Base-by-base conservation (phyloP, 2,113 vertebrate species). In the Plestiodon gilberti region DNA sequence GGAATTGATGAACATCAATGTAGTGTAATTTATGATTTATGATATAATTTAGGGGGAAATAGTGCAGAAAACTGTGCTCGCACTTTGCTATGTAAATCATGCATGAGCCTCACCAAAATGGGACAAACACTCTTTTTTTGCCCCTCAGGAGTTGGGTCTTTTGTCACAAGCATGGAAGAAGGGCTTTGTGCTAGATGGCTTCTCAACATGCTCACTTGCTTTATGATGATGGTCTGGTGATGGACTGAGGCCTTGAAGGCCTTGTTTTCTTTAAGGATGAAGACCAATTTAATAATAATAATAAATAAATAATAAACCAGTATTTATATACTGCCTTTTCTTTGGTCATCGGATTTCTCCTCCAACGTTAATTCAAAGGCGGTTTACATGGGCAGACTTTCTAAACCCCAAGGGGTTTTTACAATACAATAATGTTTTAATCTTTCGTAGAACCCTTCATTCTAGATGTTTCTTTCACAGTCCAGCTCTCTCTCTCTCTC, bases 1-100 rank as follows among this genome's bases (percentile, higher is more conserved):
- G 20, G 3, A 80, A 82, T 28, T 2, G 2, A 85, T 70, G 25
- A 91, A 1, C 0, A 14, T 40, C 22, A 48, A 1, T 57, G 57
- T 48, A 59, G 64, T 38, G 3, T 28, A 82, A 76, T 82, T 90
- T 91, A 90, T 91, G 61, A 89, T 88, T 92, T 83, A 92, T 90
- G 35, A 89, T 35, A 81, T 82, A 91, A 87, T 85, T 90, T 92
- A 81, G 92, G 62, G 91, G 17, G 71, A 94, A 94, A 91, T 81
- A 89, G 55, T 82, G 69, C 38, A 90, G 65, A 93, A 95, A 92
- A 87, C 22, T 38, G 1, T 67, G 70, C 65, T 69, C 80, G 20
- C 5, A 48, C 28, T 89, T 62, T 25, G 15, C 23, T 85, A 13
- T 33, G 1, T 90, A 89, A 93, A 88, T 82, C 33, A 59, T 84